Evolutionary conservation across 2,888 invertebrate species (phyloP).

Genomic region (Melanchra persicariae): DNA sequence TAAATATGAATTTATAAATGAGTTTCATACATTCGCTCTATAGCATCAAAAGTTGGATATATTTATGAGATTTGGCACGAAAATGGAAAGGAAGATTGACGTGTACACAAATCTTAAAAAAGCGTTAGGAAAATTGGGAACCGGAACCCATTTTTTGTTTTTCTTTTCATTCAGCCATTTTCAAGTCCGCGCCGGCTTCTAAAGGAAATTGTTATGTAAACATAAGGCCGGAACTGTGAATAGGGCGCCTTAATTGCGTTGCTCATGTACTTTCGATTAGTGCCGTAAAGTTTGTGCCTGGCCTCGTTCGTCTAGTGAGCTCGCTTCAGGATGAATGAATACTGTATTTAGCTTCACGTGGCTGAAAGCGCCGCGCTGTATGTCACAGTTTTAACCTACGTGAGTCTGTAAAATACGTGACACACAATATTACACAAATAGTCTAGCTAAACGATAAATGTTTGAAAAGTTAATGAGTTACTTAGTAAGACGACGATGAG

Average conservation of each 20-base stretch:
- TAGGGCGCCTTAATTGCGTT: constrained; percentile 31
- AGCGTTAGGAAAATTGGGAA: not conserved
- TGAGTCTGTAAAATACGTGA: not conserved
- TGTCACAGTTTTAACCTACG: not conserved
- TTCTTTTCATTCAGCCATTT: constrained; percentile 8
- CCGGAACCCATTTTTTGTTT: not conserved
- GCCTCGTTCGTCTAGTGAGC: constrained; percentile 13
- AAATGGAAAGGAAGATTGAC: not conserved
- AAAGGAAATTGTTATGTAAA: constrained; percentile 37
- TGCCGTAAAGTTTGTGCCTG: constrained; percentile 25
- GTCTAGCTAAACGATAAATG: not conserved
- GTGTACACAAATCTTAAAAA: not conserved
- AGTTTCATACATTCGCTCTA: not conserved
- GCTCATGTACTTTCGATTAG: constrained; percentile 36
- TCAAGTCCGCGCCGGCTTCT: constrained; percentile 5
- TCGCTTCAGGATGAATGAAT: constrained; percentile 25
- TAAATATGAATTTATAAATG: constrained; percentile 6
- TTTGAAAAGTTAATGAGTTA: constrained; percentile 4
- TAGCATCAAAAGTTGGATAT: not conserved
- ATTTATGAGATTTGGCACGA: not conserved
- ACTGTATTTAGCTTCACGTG: constrained; percentile 18
- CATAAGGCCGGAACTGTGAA: constrained; percentile 29
- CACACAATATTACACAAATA: not conserved
- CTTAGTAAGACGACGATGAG: not conserved
- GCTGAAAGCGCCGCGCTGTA: not conserved